A percentile compares a stretch with the other conserved stretches of the same genome.
phyloP scores from a whole-genome alignment of 2,888 invertebrate species.

The Apantesis nais region DNA sequence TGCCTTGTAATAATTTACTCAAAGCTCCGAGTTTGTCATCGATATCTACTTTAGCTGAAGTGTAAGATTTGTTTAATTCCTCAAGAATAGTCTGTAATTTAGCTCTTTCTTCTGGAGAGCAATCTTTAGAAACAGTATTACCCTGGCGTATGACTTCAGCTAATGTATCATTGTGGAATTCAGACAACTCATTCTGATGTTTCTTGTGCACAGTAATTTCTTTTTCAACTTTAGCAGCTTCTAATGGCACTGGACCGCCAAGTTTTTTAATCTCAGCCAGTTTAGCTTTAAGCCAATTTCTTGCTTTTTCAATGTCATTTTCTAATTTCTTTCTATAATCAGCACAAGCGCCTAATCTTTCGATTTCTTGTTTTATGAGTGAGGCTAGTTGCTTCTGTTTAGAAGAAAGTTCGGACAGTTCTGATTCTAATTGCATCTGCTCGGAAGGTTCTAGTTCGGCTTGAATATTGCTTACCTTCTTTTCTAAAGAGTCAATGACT shows the following conservation, averaged over 20 bases:
- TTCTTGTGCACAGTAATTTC: constrained; percentile 91
- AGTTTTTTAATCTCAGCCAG: constrained; percentile 90
- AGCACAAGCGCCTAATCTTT: constrained; percentile 88
- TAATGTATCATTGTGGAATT: constrained; percentile 91
- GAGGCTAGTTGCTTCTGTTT: constrained; percentile 91
- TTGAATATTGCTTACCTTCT: constrained; percentile 93
- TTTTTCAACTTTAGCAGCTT: constrained; percentile 92
- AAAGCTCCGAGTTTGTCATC: constrained; percentile 90
- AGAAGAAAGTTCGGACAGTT: constrained; percentile 89
- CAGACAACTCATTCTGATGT: constrained; percentile 90
- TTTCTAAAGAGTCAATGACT: constrained; percentile 92
- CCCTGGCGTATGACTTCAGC: constrained; percentile 92
- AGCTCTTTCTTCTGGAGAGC: constrained; percentile 89
- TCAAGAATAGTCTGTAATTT: constrained; percentile 88
- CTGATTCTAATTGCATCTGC: constrained; percentile 91
- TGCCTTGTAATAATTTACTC: constrained; percentile 90
- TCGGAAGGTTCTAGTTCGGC: constrained; percentile 94
- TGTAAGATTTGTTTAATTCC: constrained; percentile 90
- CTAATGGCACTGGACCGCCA: constrained; percentile 91
- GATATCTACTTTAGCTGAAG: constrained; percentile 89
- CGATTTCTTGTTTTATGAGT: constrained; percentile 90
- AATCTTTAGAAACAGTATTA: constrained; percentile 91
- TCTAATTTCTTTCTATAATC: constrained; percentile 92
- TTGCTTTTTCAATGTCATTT: constrained; percentile 91
- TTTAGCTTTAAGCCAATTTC: constrained; percentile 92